Conservation (phyloP, 2,797 vertebrate genomes). For the Melanotaenia maccullochi region DNA sequence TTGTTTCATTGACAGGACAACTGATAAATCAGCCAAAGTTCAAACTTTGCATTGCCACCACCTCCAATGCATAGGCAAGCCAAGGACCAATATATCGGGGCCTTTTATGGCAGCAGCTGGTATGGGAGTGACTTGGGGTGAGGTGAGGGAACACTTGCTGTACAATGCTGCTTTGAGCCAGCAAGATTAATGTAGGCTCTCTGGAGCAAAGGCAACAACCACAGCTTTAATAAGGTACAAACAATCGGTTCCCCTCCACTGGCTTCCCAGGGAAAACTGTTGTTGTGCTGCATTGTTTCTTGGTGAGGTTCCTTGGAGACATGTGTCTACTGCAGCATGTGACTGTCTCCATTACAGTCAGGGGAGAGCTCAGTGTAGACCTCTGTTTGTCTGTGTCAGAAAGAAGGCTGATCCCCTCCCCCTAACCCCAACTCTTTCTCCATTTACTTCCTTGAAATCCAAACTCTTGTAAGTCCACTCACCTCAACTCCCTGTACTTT, state of each 20-base stretch:
- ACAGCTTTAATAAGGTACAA: constrained; percentile 89
- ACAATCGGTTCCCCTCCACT: constrained; percentile 86
- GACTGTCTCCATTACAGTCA: constrained; percentile 77
- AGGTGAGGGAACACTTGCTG: constrained; percentile 71
- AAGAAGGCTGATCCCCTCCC: constrained; percentile 47
- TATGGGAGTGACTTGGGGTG: constrained; percentile 66
- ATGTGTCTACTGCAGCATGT: constrained; percentile 66
- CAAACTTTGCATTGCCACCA: constrained; percentile 32
- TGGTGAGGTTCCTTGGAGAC: constrained; percentile 77
- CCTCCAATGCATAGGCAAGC: constrained; percentile 45
- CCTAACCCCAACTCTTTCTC: background rate
- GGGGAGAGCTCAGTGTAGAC: constrained; percentile 67
- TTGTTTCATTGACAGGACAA: constrained; percentile 32
- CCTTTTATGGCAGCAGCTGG: constrained; percentile 65
- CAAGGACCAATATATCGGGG: constrained; percentile 53
- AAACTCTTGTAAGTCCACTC: constrained; percentile 58
- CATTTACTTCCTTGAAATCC: constrained; percentile 30
- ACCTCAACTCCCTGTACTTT: constrained; percentile 90
- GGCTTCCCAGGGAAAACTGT: constrained; percentile 86
- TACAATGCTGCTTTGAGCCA: constrained; percentile 78
- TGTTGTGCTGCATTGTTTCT: constrained; percentile 85
- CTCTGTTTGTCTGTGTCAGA: constrained; percentile 72
- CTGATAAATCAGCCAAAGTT: constrained; percentile 55
- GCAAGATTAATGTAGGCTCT: constrained; percentile 88
- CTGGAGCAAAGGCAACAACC: constrained; percentile 87